Percentiles rank a stretch among this genome's conserved stretches.
These are phyloP conservation scores for Yponomeuta plumbellus DNA, from an alignment of 2,888 invertebrate species.

Conservation along the genomic window DNA sequence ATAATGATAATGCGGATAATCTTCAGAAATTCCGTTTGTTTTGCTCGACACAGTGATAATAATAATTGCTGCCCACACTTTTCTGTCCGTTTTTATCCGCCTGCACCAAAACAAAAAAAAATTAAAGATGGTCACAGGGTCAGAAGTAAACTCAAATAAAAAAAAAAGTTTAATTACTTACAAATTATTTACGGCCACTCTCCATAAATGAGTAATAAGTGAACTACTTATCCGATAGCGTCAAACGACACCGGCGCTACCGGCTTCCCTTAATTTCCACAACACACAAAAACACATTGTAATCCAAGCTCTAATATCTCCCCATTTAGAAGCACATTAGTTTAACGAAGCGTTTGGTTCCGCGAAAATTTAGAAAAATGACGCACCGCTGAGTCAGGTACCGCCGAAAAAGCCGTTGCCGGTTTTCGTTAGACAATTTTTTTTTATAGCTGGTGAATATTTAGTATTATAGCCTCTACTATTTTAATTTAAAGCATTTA, in stretches of 20 bases:
- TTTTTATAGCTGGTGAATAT: neutral
- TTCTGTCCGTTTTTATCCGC: too few relatives aligned
- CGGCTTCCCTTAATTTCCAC: slow-evolving; percentile 46
- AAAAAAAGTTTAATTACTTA: neutral
- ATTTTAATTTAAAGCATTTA: too few relatives aligned
- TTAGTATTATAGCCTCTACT: too few relatives aligned
- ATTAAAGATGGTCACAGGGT: neutral
- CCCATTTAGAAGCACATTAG: neutral
- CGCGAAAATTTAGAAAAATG: slow-evolving; percentile 67
- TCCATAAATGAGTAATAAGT: slow-evolving; percentile 11
- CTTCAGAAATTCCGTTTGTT: too few relatives aligned
- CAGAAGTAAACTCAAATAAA: neutral
- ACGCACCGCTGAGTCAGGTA: slow-evolving; percentile 50
- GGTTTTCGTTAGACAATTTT: neutral
- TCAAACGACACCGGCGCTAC: slow-evolving; percentile 33
- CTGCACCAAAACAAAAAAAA: neutral
- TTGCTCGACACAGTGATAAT: too few relatives aligned
- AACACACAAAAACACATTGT: neutral
- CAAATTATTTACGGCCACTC: neutral
- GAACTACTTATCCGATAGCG: neutral
- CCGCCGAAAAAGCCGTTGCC: slow-evolving; percentile 56
- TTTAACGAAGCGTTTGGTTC: slow-evolving; percentile 14
- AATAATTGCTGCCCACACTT: too few relatives aligned
- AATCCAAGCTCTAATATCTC: neutral
- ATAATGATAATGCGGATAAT: neutral